Percentiles rank a stretch among this genome's conserved stretches.
phyloP scores from a whole-genome alignment of 2,888 invertebrate genomes.

The Rhagonycha lutea region DNA sequence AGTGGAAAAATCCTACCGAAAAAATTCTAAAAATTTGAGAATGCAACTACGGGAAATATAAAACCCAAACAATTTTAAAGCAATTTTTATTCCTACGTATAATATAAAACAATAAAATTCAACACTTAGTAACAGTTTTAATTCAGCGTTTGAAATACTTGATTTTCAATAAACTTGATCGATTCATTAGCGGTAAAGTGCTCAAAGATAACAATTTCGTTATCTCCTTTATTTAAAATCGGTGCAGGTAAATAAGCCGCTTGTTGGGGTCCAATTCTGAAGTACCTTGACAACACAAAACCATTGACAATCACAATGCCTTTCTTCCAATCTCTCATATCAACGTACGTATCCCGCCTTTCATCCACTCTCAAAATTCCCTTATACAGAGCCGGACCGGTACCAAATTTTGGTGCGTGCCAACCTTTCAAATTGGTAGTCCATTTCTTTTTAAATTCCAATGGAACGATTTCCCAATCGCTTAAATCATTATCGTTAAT shows the following conservation, averaged over 20 bases:
- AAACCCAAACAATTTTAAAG: too few species aligned
- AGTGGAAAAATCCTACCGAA: too few species aligned
- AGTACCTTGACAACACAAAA: constrained; percentile 84
- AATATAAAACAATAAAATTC: too few species aligned
- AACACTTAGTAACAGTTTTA: background rate
- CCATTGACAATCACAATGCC: constrained; percentile 85
- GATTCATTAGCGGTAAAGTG: constrained; percentile 36
- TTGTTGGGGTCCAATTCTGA: constrained; percentile 79
- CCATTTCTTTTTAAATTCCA: constrained; percentile 57
- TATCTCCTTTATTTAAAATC: constrained; percentile 61
- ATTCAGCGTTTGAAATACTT: background rate
- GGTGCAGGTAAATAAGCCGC: constrained; percentile 81
- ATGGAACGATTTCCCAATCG: constrained; percentile 56
- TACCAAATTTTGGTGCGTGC: constrained; percentile 45
- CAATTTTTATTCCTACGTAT: too few species aligned
- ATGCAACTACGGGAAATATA: too few species aligned
- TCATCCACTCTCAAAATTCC: constrained; percentile 55
- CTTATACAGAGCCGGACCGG: constrained; percentile 63
- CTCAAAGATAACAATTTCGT: constrained; percentile 45
- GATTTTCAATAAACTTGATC: constrained; percentile 39
- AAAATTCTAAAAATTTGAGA: too few species aligned
- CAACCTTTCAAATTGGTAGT: constrained; percentile 48
- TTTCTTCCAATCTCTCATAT: constrained; percentile 81
- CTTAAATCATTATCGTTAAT: constrained; percentile 51
- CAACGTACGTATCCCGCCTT: constrained; percentile 75